Percentiles rank a stretch among this genome's conserved stretches.
Evolutionary conservation across 2,888 invertebrate genomes (phyloP).

Genomic region (Phymatocera aterrima): DNA sequence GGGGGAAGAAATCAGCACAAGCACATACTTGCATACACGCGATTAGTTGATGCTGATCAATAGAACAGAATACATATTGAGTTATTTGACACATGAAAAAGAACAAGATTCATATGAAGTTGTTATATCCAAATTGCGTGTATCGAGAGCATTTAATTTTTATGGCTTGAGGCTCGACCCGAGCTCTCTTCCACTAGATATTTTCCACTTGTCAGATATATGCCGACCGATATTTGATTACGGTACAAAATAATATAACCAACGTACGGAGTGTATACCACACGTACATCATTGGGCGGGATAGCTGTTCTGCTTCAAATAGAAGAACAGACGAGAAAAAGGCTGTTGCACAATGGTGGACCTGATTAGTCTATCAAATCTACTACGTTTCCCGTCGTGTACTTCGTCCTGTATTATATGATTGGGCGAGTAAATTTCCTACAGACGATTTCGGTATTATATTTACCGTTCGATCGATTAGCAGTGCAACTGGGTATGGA

Average conservation of each 20-base stretch:
- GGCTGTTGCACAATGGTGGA: slow-evolving; percentile 14
- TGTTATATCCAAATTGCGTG: slow-evolving; percentile 22
- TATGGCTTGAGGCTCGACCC: neutral
- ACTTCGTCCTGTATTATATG: neutral
- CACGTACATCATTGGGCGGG: neutral
- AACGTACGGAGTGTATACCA: neutral
- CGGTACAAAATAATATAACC: slow-evolving; percentile 16
- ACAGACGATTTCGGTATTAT: neutral
- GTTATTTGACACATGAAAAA: neutral
- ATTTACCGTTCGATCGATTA: slow-evolving; percentile 27
- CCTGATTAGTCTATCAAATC: neutral
- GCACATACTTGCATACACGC: neutral
- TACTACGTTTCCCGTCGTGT: neutral
- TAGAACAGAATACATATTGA: neutral
- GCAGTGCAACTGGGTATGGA: neutral
- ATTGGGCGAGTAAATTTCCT: slow-evolving; percentile 17
- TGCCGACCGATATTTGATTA: slow-evolving; percentile 27
- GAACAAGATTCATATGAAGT: slow-evolving; percentile 1
- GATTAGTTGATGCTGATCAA: slow-evolving; percentile 4
- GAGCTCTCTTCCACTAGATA: neutral
- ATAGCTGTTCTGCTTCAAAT: slow-evolving; percentile 25
- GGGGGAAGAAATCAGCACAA: neutral
- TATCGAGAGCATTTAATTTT: neutral
- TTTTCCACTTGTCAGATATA: slow-evolving; percentile 17
- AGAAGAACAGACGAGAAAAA: too few species aligned